Percentiles rank a stretch among this genome's conserved stretches.
These are phyloP conservation scores for Thrips palmi DNA, from an alignment of 1,140 invertebrate genomes.

Conservation along the genomic window DNA sequence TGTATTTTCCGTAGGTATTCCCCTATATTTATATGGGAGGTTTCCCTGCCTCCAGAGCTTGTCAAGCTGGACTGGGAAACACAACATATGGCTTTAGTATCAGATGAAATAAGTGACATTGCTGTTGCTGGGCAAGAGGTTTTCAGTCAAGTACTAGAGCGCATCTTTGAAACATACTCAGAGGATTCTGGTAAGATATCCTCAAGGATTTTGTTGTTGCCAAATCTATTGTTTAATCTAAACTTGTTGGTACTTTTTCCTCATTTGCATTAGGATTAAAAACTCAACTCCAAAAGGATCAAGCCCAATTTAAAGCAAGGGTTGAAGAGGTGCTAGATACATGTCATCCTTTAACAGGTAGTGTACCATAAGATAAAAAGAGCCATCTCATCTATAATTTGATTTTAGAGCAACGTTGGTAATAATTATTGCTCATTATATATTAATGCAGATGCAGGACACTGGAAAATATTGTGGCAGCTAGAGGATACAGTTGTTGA, in stretches of 20 bases:
- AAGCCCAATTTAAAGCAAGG: slow-evolving; percentile 45
- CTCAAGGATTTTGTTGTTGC: too few species aligned
- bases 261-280: slow-evolving; percentile 23
- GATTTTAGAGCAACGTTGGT: background rate
- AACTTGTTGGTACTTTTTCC: slow-evolving; percentile 1
- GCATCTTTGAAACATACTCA: too few species aligned
- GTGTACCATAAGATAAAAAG: too few species aligned
- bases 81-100: too few species aligned
- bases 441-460: slow-evolving; percentile 19
- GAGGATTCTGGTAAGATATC: too few species aligned
- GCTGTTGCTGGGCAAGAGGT: slow-evolving; percentile 51
- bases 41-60: slow-evolving; percentile 45
- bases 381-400: too few species aligned
- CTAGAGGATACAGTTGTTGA: slow-evolving; percentile 42
- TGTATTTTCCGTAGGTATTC: slow-evolving; percentile 35
- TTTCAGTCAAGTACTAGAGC: slow-evolving; percentile 34
- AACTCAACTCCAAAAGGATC: slow-evolving; percentile 39
- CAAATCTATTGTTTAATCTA: too few species aligned
- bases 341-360: too few species aligned
- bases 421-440: slow-evolving; percentile 18
- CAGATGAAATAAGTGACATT: too few species aligned
- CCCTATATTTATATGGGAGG: slow-evolving; percentile 50
- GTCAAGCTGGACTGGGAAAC: too few species aligned
- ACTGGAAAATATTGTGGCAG: slow-evolving; percentile 22
- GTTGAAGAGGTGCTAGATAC: slow-evolving; percentile 60